Conservation (phyloP, 2,113 vertebrate species). For the Hippocampus guttulatus region DNA sequence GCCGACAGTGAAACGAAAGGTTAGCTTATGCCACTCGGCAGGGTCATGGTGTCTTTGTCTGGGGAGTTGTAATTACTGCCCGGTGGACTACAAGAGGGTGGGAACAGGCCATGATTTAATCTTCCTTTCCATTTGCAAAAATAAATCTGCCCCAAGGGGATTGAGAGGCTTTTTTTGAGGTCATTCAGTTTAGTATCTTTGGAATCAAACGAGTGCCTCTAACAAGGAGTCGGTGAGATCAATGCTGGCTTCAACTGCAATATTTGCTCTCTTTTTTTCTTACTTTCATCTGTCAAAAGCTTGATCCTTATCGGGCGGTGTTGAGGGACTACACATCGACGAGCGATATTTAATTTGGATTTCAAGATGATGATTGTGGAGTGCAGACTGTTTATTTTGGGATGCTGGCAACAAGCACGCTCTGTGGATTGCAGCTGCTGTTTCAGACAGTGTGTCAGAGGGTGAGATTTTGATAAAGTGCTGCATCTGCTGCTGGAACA, state of each 20-base stretch:
- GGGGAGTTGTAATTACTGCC: conserved; percentile 60
- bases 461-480: conserved; percentile 47
- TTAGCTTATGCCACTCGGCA: conserved; percentile 33
- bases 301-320: conserved; percentile 5
- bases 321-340: conserved; percentile 4
- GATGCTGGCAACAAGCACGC: not conserved
- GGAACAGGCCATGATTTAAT: conserved; percentile 51
- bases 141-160: conserved; percentile 41
- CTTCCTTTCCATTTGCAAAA: conserved; percentile 53
- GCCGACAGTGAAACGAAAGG: conserved; percentile 51
- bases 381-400: conserved; percentile 24
- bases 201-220: conserved; percentile 31
- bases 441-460: conserved; percentile 40
- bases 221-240: conserved; percentile 28
- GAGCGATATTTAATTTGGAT: conserved; percentile 12
- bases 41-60: conserved; percentile 60
- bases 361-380: conserved; percentile 4
- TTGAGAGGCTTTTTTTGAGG: conserved; percentile 40
- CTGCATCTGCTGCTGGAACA: conserved; percentile 44
- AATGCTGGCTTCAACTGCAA: conserved; percentile 16
- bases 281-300: conserved; percentile 11
- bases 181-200: conserved; percentile 44
- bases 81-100: conserved; percentile 43
- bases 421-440: conserved; percentile 41
- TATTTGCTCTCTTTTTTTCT: conserved; percentile 6